phyloP scores from a whole-genome alignment of 2,888 invertebrate genomes.

The Drosophila eohydei region DNA sequence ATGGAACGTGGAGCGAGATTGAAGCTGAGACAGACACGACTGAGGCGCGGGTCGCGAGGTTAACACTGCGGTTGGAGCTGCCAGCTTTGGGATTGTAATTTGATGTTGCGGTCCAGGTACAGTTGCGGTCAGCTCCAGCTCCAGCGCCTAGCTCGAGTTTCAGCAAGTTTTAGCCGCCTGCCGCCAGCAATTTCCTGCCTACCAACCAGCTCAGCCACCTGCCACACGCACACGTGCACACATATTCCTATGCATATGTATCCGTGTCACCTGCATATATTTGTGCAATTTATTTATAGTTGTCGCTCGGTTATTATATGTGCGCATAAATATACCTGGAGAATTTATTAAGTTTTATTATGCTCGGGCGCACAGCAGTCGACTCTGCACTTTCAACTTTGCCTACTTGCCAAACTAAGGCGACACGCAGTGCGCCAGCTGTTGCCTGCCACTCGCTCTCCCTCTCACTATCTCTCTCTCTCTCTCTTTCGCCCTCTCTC shows the following conservation, averaged over 20 bases:
- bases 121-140: slow-evolving; percentile 55
- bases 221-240: neutral
- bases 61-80: slow-evolving; percentile 1
- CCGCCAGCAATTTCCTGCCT: slow-evolving; percentile 61
- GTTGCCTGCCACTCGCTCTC: neutral
- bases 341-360: slow-evolving; percentile 73
- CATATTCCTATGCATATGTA: neutral
- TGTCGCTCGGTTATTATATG: slow-evolving; percentile 62
- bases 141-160: slow-evolving; percentile 18
- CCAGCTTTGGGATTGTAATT: slow-evolving; percentile 58
- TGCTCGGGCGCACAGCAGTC: slow-evolving; percentile 59
- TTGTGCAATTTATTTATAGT: slow-evolving; percentile 55
- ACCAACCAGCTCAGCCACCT: slow-evolving; percentile 10
- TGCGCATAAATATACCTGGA: slow-evolving; percentile 70
- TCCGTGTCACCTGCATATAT: slow-evolving; percentile 25
- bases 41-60: neutral
- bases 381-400: slow-evolving; percentile 38
- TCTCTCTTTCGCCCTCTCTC: neutral
- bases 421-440: slow-evolving; percentile 37
- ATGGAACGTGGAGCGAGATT: neutral
- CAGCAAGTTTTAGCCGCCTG: slow-evolving; percentile 36
- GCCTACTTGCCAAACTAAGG: slow-evolving; percentile 1
- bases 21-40: neutral
- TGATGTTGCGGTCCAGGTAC: slow-evolving; percentile 65
- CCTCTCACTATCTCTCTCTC: neutral